A percentile compares a stretch with the other conserved stretches of the same genome.
These are phyloP conservation scores for Mustela erminea DNA, from an alignment of 2,797 vertebrate genomes.

Conservation along the genomic window DNA sequence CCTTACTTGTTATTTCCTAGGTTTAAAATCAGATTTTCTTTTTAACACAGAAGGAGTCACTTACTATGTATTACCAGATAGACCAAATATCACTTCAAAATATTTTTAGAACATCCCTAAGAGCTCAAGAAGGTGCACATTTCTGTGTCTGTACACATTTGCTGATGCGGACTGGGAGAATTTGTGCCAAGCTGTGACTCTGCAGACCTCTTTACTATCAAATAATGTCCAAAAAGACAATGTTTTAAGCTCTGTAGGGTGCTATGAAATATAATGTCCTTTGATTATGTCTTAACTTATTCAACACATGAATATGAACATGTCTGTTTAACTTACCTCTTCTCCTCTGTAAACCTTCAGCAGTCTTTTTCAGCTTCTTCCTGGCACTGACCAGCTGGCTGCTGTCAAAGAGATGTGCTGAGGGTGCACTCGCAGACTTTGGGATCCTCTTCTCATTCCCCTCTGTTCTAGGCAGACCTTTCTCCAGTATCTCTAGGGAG, in stretches of 20 bases:
- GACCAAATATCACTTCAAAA: conserved; percentile 30
- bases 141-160: not conserved
- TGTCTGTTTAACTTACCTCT: conserved; percentile 90
- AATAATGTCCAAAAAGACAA: conserved; percentile 8
- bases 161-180: not conserved
- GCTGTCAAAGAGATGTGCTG: conserved; percentile 96
- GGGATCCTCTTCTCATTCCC: conserved; percentile 87
- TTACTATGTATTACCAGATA: not conserved
- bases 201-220: conserved; percentile 5
- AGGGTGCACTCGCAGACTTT: conserved; percentile 90
- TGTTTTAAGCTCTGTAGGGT: conserved; percentile 10
- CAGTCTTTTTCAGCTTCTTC: conserved; percentile 96
- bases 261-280: not conserved
- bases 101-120: not conserved
- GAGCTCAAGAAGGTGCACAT: not conserved
- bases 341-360: conserved; percentile 94
- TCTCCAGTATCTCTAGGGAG: conserved; percentile 81
- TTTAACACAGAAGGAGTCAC: not conserved
- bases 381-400: conserved; percentile 96
- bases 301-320: not conserved
- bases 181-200: not conserved
- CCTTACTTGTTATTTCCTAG: not conserved
- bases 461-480: conserved; percentile 83
- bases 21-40: conserved; percentile 53
- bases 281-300: not conserved